phyloP scores from a whole-genome alignment of 1,140 invertebrate genomes.

The Reticulitermes speratus region DNA sequence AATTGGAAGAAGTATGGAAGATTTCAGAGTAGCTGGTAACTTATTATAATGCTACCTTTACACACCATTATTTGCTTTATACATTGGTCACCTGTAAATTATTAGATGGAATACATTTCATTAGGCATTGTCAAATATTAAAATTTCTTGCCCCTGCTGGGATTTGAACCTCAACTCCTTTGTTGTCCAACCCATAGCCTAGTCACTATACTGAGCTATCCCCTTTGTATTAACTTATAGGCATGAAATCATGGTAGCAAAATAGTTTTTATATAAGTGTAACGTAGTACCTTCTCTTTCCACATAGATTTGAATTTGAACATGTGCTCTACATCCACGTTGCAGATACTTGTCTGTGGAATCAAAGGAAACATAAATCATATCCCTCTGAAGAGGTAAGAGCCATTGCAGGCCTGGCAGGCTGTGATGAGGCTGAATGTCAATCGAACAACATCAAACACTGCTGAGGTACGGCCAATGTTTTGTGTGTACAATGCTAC shows the following conservation, averaged over 20 bases:
- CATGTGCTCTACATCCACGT: slow-evolving; percentile 66
- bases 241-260: too few species aligned
- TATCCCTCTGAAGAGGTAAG: slow-evolving; percentile 68
- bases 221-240: too few species aligned
- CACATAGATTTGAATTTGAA: slow-evolving; percentile 73
- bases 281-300: slow-evolving; percentile 53
- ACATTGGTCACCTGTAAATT: slow-evolving; percentile 56
- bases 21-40: slow-evolving; percentile 56
- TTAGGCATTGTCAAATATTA: too few species aligned
- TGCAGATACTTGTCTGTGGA: slow-evolving; percentile 67
- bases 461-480: slow-evolving; percentile 64
- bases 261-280: too few species aligned
- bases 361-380: slow-evolving; percentile 63
- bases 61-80: slow-evolving; percentile 63
- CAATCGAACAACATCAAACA: slow-evolving; percentile 59
- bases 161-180: too few species aligned
- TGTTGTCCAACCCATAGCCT: too few species aligned
- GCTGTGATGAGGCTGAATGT: slow-evolving; percentile 49
- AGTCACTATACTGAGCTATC: too few species aligned
- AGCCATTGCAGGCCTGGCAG: slow-evolving; percentile 54
- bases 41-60: slow-evolving; percentile 59
- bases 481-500: slow-evolving; percentile 68
- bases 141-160: too few species aligned
- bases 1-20: slow-evolving; percentile 60
- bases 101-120: slow-evolving; percentile 48